These are phyloP conservation scores for Tachina lurida DNA, from an alignment of 2,888 invertebrate species.

Conservation along the genomic window DNA sequence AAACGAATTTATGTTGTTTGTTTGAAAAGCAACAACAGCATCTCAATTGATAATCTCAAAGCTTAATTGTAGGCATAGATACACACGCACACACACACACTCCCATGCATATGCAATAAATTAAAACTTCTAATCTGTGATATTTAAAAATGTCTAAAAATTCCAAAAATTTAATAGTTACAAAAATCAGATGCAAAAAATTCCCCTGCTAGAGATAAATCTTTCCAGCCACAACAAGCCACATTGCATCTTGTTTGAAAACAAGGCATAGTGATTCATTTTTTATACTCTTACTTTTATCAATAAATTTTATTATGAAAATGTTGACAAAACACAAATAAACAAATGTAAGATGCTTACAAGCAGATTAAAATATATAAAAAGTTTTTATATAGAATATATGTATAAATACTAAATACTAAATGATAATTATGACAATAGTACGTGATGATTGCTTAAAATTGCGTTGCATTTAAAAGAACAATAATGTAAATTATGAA, in stretches of 20 bases:
- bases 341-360: slow-evolving; percentile 63
- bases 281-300: slow-evolving; percentile 45
- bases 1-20: slow-evolving; percentile 58
- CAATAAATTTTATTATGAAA: slow-evolving; percentile 71
- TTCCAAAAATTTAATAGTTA: slow-evolving; percentile 1
- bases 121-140: slow-evolving; percentile 40
- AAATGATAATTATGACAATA: slow-evolving; percentile 82
- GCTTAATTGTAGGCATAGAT: not conserved
- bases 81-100: no score
- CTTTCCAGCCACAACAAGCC: slow-evolving; percentile 34
- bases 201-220: slow-evolving; percentile 27
- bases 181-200: slow-evolving; percentile 36
- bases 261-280: slow-evolving; percentile 22
- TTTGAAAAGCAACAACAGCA: slow-evolving; percentile 13
- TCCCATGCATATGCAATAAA: slow-evolving; percentile 33
- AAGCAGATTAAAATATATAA: slow-evolving; percentile 63
- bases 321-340: slow-evolving; percentile 73
- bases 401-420: slow-evolving; percentile 73
- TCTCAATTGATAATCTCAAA: slow-evolving; percentile 45
- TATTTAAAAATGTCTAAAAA: slow-evolving; percentile 25
- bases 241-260: slow-evolving; percentile 31
- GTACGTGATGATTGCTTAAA: slow-evolving; percentile 81
- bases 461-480: slow-evolving; percentile 73
- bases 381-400: slow-evolving; percentile 41
- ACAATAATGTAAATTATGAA: slow-evolving; percentile 46